A percentile compares a stretch with the other conserved stretches of the same genome.
Conservation (phyloP, 2,797 vertebrate genomes). For the Sitta carolinensis region DNA sequence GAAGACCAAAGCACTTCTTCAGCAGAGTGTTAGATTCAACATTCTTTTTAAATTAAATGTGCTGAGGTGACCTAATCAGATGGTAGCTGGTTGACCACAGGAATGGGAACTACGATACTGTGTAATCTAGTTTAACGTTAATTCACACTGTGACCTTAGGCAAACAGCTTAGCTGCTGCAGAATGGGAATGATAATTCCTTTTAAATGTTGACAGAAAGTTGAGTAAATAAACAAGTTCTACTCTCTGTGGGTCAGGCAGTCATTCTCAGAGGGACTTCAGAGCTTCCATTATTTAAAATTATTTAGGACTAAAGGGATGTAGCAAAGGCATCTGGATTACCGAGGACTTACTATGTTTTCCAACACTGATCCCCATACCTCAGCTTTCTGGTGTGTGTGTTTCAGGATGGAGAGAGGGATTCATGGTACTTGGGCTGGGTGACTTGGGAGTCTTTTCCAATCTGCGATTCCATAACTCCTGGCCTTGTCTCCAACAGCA, state of each 20-base stretch:
- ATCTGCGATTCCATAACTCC: neutral
- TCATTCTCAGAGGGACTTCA: neutral
- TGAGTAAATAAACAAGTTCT: conserved; percentile 46
- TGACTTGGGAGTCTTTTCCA: neutral
- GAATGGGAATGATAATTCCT: conserved; percentile 36
- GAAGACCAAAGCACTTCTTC: neutral
- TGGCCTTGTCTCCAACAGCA: neutral
- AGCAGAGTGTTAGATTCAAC: conserved; percentile 44
- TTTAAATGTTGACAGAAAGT: conserved; percentile 28
- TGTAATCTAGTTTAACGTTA: conserved; percentile 40
- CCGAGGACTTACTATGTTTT: accelerated
- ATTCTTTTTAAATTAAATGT: conserved; percentile 58
- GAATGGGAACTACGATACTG: conserved; percentile 44
- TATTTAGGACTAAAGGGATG: neutral
- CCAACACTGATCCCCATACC: neutral
- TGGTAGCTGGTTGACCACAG: conserved; percentile 54
- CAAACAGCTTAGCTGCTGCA: conserved; percentile 34
- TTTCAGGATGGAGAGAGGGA: neutral
- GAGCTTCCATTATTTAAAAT: neutral
- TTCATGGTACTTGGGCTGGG: neutral
- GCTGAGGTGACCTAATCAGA: conserved; percentile 51
- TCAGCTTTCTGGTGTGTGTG: neutral
- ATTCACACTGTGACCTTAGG: conserved; percentile 53
- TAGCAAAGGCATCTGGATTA: neutral
- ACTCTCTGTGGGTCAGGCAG: neutral